These are phyloP conservation scores for Hydrotaea cyrtoneurina DNA, from an alignment of 2,888 invertebrate species.

Conservation along the genomic window DNA sequence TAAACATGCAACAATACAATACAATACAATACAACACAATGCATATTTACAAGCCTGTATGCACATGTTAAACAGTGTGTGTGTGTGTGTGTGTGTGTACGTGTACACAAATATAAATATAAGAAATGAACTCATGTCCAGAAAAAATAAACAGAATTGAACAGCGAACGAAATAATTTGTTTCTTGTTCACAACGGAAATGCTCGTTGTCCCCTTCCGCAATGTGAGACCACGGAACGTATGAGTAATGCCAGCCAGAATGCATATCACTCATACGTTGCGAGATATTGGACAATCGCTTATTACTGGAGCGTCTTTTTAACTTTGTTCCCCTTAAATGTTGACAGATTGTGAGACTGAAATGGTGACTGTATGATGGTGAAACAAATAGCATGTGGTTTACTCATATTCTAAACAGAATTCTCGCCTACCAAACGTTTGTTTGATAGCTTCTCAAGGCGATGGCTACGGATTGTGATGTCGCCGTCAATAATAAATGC, in stretches of 20 bases:
- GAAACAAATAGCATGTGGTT: too few relatives aligned
- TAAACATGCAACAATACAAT: conserved; percentile 26
- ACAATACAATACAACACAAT: neutral
- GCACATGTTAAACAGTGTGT: neutral
- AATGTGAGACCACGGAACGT: neutral
- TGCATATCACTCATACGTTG: neutral
- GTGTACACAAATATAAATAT: neutral
- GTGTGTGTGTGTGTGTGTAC: neutral
- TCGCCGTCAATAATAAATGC: too few relatives aligned
- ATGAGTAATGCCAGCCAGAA: neutral
- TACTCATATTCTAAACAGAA: too few relatives aligned
- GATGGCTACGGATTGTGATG: too few relatives aligned
- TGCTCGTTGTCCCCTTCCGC: neutral
- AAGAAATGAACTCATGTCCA: neutral
- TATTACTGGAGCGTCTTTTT: too few relatives aligned
- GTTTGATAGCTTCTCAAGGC: too few relatives aligned
- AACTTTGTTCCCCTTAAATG: too few relatives aligned
- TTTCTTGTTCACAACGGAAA: neutral
- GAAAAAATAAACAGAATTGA: conserved; percentile 20
- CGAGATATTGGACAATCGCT: neutral
- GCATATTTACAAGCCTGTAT: neutral
- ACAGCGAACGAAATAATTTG: neutral
- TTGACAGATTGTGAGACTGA: too few relatives aligned
- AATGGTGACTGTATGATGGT: too few relatives aligned
- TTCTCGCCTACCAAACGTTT: too few relatives aligned